Percentiles rank a stretch among this genome's conserved stretches.
phyloP scores from a whole-genome alignment of 2,113 vertebrate genomes.

The Ramphastos sulfuratus region DNA sequence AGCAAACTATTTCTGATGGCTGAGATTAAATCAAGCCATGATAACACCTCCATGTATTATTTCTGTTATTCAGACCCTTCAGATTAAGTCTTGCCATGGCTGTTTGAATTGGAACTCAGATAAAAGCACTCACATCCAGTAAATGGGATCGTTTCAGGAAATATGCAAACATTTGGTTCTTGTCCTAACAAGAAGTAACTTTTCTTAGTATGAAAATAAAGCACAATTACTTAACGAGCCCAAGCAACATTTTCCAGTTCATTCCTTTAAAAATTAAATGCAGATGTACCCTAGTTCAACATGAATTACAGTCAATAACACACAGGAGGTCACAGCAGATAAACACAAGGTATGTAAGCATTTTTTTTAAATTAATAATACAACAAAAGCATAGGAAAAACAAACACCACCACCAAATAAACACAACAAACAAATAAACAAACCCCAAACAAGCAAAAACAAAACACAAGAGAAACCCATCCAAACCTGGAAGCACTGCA shows the following conservation, averaged over 20 bases:
- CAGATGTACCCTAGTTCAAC: not conserved
- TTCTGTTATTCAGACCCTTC: not conserved
- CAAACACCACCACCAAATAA: not conserved
- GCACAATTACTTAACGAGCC: not conserved
- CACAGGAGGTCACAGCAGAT: not conserved
- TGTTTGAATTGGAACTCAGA: not conserved
- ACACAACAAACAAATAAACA: not conserved
- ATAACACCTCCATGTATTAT: not conserved
- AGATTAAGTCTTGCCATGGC: not conserved
- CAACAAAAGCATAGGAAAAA: not conserved
- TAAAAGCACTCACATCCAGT: not conserved
- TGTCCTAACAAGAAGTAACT: not conserved
- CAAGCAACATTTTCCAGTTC: not conserved
- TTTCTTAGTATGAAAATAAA: not conserved
- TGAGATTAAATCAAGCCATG: not conserved
- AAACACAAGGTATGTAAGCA: not conserved
- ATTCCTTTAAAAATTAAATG: constrained; percentile 5
- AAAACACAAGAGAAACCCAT: not conserved
- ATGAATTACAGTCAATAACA: not conserved
- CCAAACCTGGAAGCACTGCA: not conserved
- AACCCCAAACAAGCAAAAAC: not conserved
- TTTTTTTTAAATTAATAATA: not conserved
- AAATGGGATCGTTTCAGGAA: not conserved
- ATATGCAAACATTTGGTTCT: not conserved
- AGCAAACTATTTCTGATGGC: not conserved